phyloP scores from a whole-genome alignment of 2,797 vertebrate genomes.

The Acropternis orthonyx region DNA sequence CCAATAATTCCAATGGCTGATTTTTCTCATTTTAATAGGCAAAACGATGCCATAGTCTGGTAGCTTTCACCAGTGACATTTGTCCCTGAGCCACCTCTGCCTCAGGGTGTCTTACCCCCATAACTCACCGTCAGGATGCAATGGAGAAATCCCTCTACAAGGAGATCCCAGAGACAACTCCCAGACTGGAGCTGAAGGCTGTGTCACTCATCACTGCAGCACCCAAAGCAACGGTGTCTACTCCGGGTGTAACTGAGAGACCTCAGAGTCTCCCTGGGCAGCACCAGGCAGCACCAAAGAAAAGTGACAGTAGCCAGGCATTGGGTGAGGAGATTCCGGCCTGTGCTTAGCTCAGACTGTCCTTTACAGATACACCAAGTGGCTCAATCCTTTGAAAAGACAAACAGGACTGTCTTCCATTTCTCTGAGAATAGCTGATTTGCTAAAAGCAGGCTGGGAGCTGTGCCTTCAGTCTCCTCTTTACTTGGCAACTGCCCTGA shows the following conservation, averaged over 20 bases:
- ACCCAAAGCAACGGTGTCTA: neutral
- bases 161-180: neutral
- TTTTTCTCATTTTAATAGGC: neutral
- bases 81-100: neutral
- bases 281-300: neutral
- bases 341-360: neutral
- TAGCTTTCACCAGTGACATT: neutral
- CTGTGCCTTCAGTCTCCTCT: neutral
- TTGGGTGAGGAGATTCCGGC: neutral
- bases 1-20: neutral
- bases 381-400: neutral
- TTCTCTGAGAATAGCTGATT: neutral
- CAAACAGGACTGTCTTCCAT: neutral
- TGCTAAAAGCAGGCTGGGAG: neutral
- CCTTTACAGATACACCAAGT: neutral
- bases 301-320: neutral
- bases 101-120: neutral
- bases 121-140: neutral
- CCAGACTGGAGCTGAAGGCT: neutral
- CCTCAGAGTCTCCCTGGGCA: neutral
- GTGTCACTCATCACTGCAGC: neutral
- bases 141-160: neutral
- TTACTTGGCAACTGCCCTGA: slow-evolving; percentile 13
- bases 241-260: neutral
- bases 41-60: neutral